Evolutionary conservation across 2,888 invertebrate genomes (phyloP).

Genomic region (Imbricaverruca yamaguchii): DNA sequence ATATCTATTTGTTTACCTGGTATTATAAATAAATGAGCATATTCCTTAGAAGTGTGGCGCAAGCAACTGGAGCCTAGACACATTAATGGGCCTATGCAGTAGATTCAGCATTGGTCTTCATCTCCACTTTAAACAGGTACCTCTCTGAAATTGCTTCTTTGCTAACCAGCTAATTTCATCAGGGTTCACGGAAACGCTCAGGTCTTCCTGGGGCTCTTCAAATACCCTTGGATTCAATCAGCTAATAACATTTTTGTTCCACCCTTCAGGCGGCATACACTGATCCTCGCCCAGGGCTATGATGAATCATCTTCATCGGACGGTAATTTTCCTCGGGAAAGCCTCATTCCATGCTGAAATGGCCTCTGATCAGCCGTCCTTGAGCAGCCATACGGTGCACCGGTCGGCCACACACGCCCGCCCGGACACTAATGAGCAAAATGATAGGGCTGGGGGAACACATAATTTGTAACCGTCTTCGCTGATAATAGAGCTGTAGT

Average conservation of each 20-base stretch:
- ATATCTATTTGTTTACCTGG: no score
- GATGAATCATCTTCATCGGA: conserved; percentile 6
- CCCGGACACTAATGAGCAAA: background rate
- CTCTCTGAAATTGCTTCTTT: no score
- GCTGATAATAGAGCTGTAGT: background rate
- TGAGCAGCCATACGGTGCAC: background rate
- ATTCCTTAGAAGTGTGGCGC: no score
- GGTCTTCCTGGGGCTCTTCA: background rate
- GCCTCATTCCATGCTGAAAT: background rate
- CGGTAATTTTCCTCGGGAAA: background rate
- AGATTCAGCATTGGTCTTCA: no score
- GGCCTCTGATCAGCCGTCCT: background rate
- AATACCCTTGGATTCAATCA: conserved; percentile 9
- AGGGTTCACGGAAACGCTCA: background rate
- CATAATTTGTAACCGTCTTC: conserved; percentile 8
- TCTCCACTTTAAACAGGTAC: no score
- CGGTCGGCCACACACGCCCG: background rate
- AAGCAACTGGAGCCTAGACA: no score
- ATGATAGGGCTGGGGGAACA: background rate
- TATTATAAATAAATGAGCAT: no score
- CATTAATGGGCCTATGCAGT: no score
- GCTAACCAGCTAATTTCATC: no score
- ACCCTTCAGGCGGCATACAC: background rate
- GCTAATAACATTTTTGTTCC: background rate
- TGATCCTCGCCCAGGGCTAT: background rate